phyloP scores from a whole-genome alignment of 2,888 invertebrate genomes.

The Syritta pipiens region DNA sequence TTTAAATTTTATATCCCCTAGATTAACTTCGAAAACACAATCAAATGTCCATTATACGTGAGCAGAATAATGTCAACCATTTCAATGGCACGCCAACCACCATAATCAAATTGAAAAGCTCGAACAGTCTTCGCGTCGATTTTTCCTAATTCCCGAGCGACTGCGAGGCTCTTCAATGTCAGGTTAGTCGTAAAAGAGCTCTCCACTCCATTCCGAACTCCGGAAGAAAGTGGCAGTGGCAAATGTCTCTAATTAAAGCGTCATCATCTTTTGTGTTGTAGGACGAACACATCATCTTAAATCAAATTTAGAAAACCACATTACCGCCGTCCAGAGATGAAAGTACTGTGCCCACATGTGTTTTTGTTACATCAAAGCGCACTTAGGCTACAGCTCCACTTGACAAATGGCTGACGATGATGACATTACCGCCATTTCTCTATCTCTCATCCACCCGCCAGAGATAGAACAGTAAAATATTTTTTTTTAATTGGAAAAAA shows the following conservation, averaged over 20 bases:
- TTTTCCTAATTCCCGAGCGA: no score
- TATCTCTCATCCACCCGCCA: not conserved
- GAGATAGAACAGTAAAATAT: conserved; percentile 15
- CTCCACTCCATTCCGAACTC: no score
- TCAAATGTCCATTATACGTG: conserved; percentile 63
- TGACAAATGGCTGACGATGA: conserved; percentile 2
- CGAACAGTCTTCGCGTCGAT: no score
- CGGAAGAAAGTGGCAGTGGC: not conserved
- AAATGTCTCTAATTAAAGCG: no score
- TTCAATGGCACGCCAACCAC: not conserved
- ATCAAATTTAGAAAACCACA: conserved; percentile 48
- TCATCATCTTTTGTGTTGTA: conserved; percentile 3
- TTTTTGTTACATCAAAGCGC: not conserved
- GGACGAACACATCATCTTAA: conserved; percentile 30
- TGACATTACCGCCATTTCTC: conserved; percentile 28
- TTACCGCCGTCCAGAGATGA: conserved; percentile 47
- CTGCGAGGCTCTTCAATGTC: no score
- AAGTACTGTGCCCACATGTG: conserved; percentile 11
- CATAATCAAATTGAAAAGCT: no score
- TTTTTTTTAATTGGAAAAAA: conserved; percentile 47
- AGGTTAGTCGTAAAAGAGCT: no score
- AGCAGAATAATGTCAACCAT: conserved; percentile 41
- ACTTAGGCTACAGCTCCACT: conserved; percentile 8
- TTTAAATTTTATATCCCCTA: conserved; percentile 34
- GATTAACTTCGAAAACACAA: conserved; percentile 54